Base-by-base conservation (phyloP, 2,113 vertebrate genomes). In the Theropithecus gelada region DNA sequence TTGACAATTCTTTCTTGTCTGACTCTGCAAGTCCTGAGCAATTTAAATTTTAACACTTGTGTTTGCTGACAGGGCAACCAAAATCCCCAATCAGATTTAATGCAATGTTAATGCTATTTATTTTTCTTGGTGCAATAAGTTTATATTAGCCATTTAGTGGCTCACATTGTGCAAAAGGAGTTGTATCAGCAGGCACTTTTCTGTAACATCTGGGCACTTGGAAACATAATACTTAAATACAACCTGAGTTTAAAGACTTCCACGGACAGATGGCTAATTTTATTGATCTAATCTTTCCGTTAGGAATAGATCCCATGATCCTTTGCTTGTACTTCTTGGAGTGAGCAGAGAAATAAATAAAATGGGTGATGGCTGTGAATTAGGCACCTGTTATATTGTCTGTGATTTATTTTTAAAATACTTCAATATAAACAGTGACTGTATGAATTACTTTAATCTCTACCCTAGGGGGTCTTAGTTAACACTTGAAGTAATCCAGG, bases 261-360 rank as follows among this genome's bases (percentile, higher is more conserved):
- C 89, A 94, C 97, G 98, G 98, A 98, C 98, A 99, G 99, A 99
- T 99, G 98, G 99, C 98, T 99, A 98, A 98, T 99, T 99, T 99
- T 98, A 97, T 94, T 98, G 88, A 96, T 98, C 95, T 98, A 98
- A 98, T 98, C 98, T 98, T 98, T 98, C 82, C 97, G 94, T 96
- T 97, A 97, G 94, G 96, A 97, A 98, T 98, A 98, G 97, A 94
- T 98, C 97, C 97, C 97, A 45, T 98, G 98, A 98, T 99, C 97
- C 98, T 98, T 98, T 95, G 97, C 98, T 98, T 0, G 1, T 96
- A 97, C 97, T 98, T 92, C 97, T 96, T 55, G 86, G 87, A 94
- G 91, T 97, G 98, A 98, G 84, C 96, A 96, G 96, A 97, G 97
- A 96, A 97, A 96, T 97, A 98, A 98, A 98, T 98, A 96, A 98